Percentiles rank a stretch among this genome's conserved stretches.
phyloP scores from a whole-genome alignment of 2,888 invertebrate species.

The Drosophila ezoana region DNA sequence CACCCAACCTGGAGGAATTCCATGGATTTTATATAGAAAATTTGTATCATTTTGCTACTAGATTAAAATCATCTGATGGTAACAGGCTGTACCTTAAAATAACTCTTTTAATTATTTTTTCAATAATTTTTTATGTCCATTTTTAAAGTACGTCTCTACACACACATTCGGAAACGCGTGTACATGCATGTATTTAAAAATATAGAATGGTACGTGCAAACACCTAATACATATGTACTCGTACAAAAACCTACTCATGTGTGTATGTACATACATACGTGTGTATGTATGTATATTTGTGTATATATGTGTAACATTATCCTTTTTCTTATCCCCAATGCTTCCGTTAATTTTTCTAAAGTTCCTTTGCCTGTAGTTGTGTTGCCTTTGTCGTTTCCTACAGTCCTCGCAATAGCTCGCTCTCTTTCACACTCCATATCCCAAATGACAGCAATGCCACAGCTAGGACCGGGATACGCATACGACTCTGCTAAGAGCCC shows the following conservation, averaged over 20 bases:
- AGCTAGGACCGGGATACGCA: conserved; percentile 29
- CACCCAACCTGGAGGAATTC: too few species aligned
- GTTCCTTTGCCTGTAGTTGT: conserved; percentile 54
- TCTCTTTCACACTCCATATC: conserved; percentile 32
- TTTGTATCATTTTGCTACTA: too few species aligned
- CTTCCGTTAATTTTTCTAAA: conserved; percentile 70
- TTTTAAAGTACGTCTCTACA: neutral
- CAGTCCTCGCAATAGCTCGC: conserved; percentile 27
- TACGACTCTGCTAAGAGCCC: conserved; percentile 28
- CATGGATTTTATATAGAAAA: too few species aligned
- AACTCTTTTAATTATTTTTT: conserved; percentile 14
- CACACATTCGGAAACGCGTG: too few species aligned
- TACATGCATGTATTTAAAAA: neutral
- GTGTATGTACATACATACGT: neutral
- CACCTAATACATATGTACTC: neutral
- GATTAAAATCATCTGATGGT: neutral
- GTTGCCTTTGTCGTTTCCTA: conserved; percentile 39
- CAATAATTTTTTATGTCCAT: conserved; percentile 3
- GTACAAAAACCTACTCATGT: neutral
- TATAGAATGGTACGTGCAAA: too few species aligned
- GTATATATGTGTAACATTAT: conserved; percentile 42
- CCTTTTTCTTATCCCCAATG: conserved; percentile 68
- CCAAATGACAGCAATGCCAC: conserved; percentile 19
- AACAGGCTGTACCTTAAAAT: conserved; percentile 1
- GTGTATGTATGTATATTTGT: conserved; percentile 1